A percentile compares a stretch with the other conserved stretches of the same genome.
Conservation (phyloP, 2,113 vertebrate species). For the Willisornis vidua region DNA sequence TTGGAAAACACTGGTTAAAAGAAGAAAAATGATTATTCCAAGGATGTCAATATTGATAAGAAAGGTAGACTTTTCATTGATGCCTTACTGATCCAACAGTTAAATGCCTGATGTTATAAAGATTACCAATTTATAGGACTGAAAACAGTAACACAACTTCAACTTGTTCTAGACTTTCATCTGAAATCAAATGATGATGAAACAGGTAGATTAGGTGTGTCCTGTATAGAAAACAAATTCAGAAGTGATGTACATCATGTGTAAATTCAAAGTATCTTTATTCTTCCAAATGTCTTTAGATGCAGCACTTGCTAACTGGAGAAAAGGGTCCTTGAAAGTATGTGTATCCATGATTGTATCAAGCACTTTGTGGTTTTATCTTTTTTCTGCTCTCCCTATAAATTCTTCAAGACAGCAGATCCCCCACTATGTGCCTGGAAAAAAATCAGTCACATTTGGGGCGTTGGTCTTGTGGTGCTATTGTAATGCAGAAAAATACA, state of each 20-base stretch:
- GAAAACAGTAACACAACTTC: not conserved
- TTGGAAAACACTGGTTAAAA: not conserved
- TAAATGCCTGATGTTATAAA: not conserved
- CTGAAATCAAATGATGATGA: not conserved
- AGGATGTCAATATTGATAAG: not conserved
- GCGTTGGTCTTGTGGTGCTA: not conserved
- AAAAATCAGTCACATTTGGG: not conserved
- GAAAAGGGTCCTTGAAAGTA: not conserved
- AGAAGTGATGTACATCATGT: not conserved
- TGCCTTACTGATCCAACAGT: not conserved
- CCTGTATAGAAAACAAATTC: not conserved
- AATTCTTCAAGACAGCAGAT: not conserved
- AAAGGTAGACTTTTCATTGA: not conserved
- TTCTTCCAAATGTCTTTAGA: not conserved
- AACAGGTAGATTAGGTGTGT: not conserved
- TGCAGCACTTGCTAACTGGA: accelerated
- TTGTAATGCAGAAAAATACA: not conserved
- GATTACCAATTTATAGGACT: not conserved
- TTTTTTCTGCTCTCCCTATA: not conserved
- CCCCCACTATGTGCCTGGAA: not conserved
- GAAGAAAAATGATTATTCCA: not conserved
- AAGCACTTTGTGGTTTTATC: not conserved
- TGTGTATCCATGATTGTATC: not conserved
- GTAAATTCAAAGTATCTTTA: not conserved
- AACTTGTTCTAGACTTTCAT: not conserved